phyloP scores from a whole-genome alignment of 2,888 invertebrate species.

The Phortica okadai region DNA sequence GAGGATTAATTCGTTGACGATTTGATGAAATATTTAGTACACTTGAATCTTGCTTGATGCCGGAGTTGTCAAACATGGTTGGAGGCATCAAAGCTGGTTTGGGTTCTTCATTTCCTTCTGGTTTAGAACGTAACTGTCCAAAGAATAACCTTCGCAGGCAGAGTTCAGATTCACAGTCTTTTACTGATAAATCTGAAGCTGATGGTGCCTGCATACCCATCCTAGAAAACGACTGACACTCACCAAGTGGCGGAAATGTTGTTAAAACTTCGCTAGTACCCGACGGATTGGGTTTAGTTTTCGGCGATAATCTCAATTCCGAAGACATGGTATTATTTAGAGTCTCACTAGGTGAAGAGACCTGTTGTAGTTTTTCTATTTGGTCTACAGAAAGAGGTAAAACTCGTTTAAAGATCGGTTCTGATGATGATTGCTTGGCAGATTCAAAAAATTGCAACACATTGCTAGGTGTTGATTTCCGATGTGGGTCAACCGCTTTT shows the following conservation, averaged over 20 bases:
- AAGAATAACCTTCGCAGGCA: constrained; percentile 55
- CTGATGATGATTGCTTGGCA: constrained; percentile 76
- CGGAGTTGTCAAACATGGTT: constrained; percentile 86
- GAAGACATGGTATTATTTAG: constrained; percentile 31
- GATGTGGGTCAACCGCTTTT: constrained; percentile 67
- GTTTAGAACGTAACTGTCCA: constrained; percentile 49
- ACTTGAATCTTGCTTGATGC: constrained; percentile 44
- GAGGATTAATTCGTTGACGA: constrained; percentile 63
- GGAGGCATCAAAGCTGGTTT: constrained; percentile 91
- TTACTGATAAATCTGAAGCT: constrained; percentile 44
- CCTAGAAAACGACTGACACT: neutral
- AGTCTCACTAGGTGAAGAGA: constrained; percentile 80
- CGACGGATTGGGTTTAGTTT: constrained; percentile 69
- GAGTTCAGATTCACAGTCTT: constrained; percentile 57
- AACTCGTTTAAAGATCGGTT: constrained; percentile 84
- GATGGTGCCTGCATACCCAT: neutral
- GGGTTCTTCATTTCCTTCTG: constrained; percentile 66
- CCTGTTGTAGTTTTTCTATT: constrained; percentile 91
- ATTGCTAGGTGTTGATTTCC: constrained; percentile 87
- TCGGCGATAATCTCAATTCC: constrained; percentile 52
- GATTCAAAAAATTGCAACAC: constrained; percentile 91
- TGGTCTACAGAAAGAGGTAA: constrained; percentile 91
- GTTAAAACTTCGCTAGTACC: constrained; percentile 44
- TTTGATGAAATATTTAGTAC: constrained; percentile 8
- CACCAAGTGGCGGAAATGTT: constrained; percentile 64